Conservation (phyloP, 2,113 vertebrate genomes). For the Talpa occidentalis region DNA sequence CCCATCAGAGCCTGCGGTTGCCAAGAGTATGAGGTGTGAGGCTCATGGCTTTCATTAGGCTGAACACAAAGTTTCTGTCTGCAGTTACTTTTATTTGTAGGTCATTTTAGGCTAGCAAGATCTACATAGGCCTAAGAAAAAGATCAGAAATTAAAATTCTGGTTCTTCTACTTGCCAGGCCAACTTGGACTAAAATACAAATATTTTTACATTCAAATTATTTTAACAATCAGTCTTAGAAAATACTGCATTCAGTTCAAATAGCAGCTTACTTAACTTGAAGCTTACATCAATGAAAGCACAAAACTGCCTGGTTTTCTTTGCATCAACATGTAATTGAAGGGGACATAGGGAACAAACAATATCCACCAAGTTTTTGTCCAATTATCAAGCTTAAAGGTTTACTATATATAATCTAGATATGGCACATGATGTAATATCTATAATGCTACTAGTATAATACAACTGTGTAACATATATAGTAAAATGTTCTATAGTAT, state of each 20-base stretch:
- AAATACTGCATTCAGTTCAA: not conserved
- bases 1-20: not conserved
- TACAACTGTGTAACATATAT: accelerated
- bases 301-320: not conserved
- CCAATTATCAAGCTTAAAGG: not conserved
- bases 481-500: not conserved
- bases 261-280: not conserved
- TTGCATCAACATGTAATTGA: not conserved
- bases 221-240: not conserved
- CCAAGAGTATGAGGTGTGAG: not conserved
- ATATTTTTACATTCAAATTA: not conserved
- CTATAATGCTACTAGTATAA: not conserved
- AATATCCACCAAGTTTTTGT: not conserved
- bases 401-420: not conserved
- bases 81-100: not conserved
- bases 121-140: not conserved
- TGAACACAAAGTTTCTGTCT: not conserved
- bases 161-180: not conserved
- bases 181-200: not conserved
- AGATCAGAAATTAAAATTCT: not conserved
- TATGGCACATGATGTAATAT: not conserved
- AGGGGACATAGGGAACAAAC: not conserved
- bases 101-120: not conserved
- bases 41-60: accelerated
- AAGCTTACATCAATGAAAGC: not conserved